These are phyloP conservation scores for Rhimphoctona megacephalus DNA, from an alignment of 2,888 invertebrate genomes.

Conservation along the genomic window DNA sequence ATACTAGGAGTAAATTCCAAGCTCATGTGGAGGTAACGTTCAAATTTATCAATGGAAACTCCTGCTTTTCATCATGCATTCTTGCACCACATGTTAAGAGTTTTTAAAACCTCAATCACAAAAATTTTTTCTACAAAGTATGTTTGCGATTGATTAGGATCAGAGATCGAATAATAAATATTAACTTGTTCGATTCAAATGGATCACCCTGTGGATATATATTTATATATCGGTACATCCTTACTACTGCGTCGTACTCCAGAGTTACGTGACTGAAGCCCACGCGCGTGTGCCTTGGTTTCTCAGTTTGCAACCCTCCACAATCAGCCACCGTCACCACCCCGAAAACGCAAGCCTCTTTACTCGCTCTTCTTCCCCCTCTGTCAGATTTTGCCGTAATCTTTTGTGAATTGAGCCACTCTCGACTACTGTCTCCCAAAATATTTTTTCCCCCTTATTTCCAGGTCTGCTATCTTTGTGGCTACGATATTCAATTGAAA, in stretches of 20 bases:
- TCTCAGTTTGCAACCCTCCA: conserved; percentile 50
- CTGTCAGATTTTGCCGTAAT: conserved; percentile 46
- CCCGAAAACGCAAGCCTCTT: conserved; percentile 36
- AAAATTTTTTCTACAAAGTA: background rate
- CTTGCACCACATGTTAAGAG: too few relatives aligned
- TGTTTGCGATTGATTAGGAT: background rate
- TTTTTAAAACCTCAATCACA: background rate
- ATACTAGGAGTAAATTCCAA: background rate
- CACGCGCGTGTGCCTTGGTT: conserved; percentile 57
- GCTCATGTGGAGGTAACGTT: background rate
- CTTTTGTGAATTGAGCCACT: conserved; percentile 41
- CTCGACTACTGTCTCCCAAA: conserved; percentile 68
- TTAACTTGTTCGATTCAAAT: background rate
- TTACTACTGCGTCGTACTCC: conserved; percentile 36
- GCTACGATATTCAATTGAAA: background rate
- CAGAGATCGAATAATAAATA: background rate
- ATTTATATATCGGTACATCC: conserved; percentile 9
- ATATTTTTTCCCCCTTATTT: conserved; percentile 53
- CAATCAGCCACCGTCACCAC: conserved; percentile 46
- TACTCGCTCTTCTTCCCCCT: conserved; percentile 9
- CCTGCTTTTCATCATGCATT: background rate
- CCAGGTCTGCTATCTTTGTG: background rate
- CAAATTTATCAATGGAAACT: background rate
- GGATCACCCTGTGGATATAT: background rate
- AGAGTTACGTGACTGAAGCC: conserved; percentile 60